These are phyloP conservation scores for Esox masquinongy DNA, from an alignment of 2,797 vertebrate species.

Conservation along the genomic window DNA sequence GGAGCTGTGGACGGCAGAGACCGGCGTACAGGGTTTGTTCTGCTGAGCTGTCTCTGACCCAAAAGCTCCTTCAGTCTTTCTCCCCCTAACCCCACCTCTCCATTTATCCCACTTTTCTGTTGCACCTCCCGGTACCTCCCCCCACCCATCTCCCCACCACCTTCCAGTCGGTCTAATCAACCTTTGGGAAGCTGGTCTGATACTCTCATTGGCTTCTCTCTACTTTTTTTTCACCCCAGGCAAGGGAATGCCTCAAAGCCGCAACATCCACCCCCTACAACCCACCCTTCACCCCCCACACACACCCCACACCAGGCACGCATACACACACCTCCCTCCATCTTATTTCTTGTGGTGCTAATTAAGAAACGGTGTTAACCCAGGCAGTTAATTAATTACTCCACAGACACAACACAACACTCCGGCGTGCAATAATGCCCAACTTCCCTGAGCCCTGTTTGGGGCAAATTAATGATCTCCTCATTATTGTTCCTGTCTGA, in stretches of 20 bases:
- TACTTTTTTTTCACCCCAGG: background rate
- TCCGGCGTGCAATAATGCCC: slow-evolving; percentile 62
- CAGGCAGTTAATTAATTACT: slow-evolving; percentile 79
- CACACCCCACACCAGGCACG: background rate
- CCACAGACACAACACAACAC: slow-evolving; percentile 58
- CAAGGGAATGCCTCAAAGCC: background rate
- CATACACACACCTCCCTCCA: slow-evolving; percentile 31
- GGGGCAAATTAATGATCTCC: slow-evolving; percentile 81
- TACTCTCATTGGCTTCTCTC: background rate
- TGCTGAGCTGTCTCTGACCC: background rate
- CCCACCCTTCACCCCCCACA: background rate
- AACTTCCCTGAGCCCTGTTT: slow-evolving; percentile 53
- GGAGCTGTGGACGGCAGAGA: background rate
- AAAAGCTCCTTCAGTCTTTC: background rate
- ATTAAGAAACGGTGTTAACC: slow-evolving; percentile 79
- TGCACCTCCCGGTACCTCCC: background rate
- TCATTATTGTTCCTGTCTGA: slow-evolving; percentile 77
- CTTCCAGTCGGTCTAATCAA: background rate
- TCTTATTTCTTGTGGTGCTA: slow-evolving; percentile 77
- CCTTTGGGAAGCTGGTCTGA: background rate
- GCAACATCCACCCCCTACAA: background rate
- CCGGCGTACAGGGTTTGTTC: background rate
- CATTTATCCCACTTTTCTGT: background rate
- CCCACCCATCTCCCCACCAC: too few relatives aligned
- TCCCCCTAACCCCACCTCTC: background rate